Base-by-base conservation (phyloP, 1,140 invertebrate genomes). In the Drosophila lowei region DNA sequence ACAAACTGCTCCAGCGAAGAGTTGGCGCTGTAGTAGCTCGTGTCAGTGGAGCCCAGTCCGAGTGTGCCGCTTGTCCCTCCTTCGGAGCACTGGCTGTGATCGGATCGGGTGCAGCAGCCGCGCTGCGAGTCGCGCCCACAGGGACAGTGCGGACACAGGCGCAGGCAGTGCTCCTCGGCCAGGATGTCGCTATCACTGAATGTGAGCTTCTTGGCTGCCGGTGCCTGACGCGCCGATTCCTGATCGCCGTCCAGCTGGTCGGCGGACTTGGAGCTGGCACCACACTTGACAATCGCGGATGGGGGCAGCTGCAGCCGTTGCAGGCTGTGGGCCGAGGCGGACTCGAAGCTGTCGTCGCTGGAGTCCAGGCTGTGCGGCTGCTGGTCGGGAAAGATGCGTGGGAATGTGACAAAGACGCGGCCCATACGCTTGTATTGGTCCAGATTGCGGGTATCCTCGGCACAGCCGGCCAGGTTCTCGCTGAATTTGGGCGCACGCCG, bases 401-500 rank as follows among this genome's bases (percentile, higher is more conserved):
- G 91, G 57, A 88, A 90, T 28, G 89, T 91, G 18, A 91, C 73
- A 38, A 91, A 91, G 16, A 91, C 83, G 7, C 91, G 74, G 4
- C 91, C 91, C 79, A 91, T 54, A 3, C 91, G 77, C 65, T 91
- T 91, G 25, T 91, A 91, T 55, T 90, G 86, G 42, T 91, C 91
- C 30, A 89, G 42, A 42, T 90, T 86, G 11, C 84, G 70, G 8
- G 46, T 89, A 16, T 95, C 94, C 81, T 95, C 94, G 41, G 94
- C 94, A 85, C 94, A 94, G 30, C 93, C 94, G 8, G 94, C 93
- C 18, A 95, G 90, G 89, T 93, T 94, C 67, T 94, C 94, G 23
- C 92, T 92, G 53, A 95, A 94, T 81, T 95, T 95, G 2, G 94
- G 94, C 2, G 94, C 94, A 53, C 94, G 91, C 53, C 94, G 89